Percentiles rank a stretch among this genome's conserved stretches.
These are phyloP conservation scores for Globia sparganii DNA, from an alignment of 2,888 invertebrate species.

Conservation along the genomic window DNA sequence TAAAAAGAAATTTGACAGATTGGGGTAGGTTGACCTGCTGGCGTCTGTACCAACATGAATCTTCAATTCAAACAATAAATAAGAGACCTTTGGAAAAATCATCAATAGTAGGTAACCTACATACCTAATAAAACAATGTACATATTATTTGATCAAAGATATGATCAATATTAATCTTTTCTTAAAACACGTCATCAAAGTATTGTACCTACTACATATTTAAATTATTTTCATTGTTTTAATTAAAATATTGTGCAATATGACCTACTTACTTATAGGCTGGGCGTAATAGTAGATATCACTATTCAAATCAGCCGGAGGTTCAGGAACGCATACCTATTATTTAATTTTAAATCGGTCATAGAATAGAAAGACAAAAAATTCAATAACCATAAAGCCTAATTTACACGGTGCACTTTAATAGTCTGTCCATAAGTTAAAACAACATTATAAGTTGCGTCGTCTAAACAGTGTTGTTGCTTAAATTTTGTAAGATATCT, in stretches of 20 bases:
- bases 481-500: background rate
- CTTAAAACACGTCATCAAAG: conserved; percentile 6
- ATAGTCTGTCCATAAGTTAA: background rate
- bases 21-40: too few species aligned
- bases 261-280: background rate
- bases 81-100: background rate
- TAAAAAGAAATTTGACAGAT: too few species aligned
- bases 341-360: background rate
- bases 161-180: background rate
- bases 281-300: background rate
- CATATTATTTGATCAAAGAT: conserved; percentile 20
- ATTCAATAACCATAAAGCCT: background rate
- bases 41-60: background rate
- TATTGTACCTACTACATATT: background rate
- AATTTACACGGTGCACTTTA: background rate
- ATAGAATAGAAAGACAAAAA: background rate
- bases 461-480: background rate
- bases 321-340: background rate
- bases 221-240: conserved; percentile 1
- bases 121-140: background rate
- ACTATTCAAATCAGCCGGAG: background rate
- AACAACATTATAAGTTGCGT: background rate
- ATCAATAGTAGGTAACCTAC: background rate
- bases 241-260: background rate
- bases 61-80: conserved; percentile 12